Base-by-base conservation (phyloP, 2,797 vertebrate genomes). In the Siniperca undulata region DNA sequence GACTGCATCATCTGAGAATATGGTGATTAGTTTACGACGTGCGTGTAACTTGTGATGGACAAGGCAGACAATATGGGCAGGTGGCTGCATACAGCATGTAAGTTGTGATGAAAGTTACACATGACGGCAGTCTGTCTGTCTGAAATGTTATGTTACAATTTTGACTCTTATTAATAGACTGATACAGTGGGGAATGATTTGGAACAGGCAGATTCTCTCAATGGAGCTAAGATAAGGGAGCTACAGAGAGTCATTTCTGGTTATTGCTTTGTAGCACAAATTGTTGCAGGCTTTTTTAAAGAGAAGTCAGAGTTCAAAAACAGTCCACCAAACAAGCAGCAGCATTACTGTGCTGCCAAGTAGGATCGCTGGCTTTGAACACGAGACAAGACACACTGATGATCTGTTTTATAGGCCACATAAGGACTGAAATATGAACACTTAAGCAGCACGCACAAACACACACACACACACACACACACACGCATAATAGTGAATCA, bases 231-330 rank as follows among this genome's bases (percentile, higher is more conserved):
- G 27, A 80, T 73, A 74, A 80, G 24, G 69, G 68, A 38, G 75
- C 80, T 20, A 80, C 78, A 44, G 50, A 60, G 67, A 84, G 82
- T 85, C 42, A 58, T 78, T 80, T 91, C 74, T 82, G 34, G 68
- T 90, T 70, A 86, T 61, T 77, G 76, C 83, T 80, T 89, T 82
- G 70, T 73, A 48, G 80, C 73, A 81, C 87, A 86, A 83, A 89
- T 86, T 85, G 72, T 85, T 88, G 65, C 74, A 77, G 80, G 84
- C 77, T 81, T 87, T 52, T 82, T 85, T 81, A 82, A 24, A 83
- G 73, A 73, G 61, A 68, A 77, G 74, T 85, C 81, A 88, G 72
- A 85, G 75, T 88, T 91, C 69, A 87, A 78, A 81, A 86, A 62
- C 80, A 78, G 79, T 79, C 84, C 73, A 70, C 72, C 83, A 88